Percentiles rank a stretch among this genome's conserved stretches.
Evolutionary conservation across 2,797 vertebrate species (phyloP).

Genomic region (Etheostoma nigrum): DNA sequence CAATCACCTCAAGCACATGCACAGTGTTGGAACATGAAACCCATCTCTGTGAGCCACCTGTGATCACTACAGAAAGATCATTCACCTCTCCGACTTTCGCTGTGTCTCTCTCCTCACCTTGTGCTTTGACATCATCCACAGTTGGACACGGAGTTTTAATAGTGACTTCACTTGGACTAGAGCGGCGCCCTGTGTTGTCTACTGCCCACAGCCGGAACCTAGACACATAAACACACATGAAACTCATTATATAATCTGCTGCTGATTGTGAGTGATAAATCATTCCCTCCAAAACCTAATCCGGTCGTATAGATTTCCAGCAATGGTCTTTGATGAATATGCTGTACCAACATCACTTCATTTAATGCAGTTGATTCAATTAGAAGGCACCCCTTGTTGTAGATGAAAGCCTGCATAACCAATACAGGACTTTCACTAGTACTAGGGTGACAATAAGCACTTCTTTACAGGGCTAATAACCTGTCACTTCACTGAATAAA

Average conservation of each 20-base stretch:
- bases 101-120: conserved; percentile 87
- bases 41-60: conserved; percentile 1
- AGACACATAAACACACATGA: conserved; percentile 17
- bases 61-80: neutral
- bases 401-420: conserved; percentile 26
- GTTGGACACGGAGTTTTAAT: conserved; percentile 97
- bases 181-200: conserved; percentile 96
- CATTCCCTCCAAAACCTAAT: neutral
- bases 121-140: conserved; percentile 97
- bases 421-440: neutral
- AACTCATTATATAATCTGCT: neutral
- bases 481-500: conserved; percentile 67
- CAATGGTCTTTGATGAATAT: neutral
- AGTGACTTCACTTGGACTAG: conserved; percentile 93
- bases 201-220: conserved; percentile 98
- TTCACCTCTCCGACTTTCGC: conserved; percentile 19
- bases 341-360: neutral
- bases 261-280: neutral
- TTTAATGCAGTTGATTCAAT: conserved; percentile 18
- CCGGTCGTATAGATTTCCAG: neutral
- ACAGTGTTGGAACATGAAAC: neutral
- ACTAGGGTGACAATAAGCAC: conserved; percentile 1
- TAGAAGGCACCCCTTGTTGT: neutral
- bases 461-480: conserved; percentile 4
- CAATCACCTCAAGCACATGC: neutral